Conservation (phyloP, 1,140 invertebrate genomes). For the Drosophila carrolli region DNA sequence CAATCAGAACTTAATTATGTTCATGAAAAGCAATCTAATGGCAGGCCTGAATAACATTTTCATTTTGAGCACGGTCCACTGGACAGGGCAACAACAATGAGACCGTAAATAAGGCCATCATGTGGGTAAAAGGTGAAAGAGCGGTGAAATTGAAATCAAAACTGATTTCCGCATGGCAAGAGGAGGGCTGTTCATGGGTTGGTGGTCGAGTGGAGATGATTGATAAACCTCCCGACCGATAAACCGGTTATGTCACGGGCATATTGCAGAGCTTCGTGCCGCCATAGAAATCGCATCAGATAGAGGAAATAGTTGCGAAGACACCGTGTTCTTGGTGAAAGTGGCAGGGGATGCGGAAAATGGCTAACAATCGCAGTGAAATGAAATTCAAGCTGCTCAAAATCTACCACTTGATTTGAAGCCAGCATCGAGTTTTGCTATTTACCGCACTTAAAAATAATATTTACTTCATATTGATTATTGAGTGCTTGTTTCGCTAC, state of each 20-base stretch:
- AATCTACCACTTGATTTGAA: constrained; percentile 33
- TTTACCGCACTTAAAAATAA: constrained; percentile 32
- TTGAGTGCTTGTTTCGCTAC: constrained; percentile 49
- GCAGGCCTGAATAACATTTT: constrained; percentile 50
- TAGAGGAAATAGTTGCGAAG: neutral
- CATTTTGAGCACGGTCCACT: constrained; percentile 39
- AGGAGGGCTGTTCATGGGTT: constrained; percentile 1
- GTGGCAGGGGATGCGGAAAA: constrained; percentile 3
- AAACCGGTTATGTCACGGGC: constrained; percentile 44
- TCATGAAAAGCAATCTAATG: constrained; percentile 67
- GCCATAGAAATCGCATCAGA: constrained; percentile 3
- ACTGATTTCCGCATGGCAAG: constrained; percentile 50
- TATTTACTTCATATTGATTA: constrained; percentile 47
- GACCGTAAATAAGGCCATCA: constrained; percentile 26
- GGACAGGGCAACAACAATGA: constrained; percentile 17
- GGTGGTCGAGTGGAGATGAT: constrained; percentile 13
- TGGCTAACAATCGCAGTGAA: constrained; percentile 27
- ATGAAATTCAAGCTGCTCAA: constrained; percentile 28
- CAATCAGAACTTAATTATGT: constrained; percentile 42
- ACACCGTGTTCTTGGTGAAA: neutral
- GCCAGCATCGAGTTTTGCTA: constrained; percentile 8
- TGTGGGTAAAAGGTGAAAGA: constrained; percentile 28
- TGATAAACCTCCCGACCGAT: constrained; percentile 14
- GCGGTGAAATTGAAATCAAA: constrained; percentile 51
- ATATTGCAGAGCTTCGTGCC: constrained; percentile 1